These are phyloP conservation scores for Garrulus glandarius DNA, from an alignment of 2,797 vertebrate genomes.

Conservation along the genomic window DNA sequence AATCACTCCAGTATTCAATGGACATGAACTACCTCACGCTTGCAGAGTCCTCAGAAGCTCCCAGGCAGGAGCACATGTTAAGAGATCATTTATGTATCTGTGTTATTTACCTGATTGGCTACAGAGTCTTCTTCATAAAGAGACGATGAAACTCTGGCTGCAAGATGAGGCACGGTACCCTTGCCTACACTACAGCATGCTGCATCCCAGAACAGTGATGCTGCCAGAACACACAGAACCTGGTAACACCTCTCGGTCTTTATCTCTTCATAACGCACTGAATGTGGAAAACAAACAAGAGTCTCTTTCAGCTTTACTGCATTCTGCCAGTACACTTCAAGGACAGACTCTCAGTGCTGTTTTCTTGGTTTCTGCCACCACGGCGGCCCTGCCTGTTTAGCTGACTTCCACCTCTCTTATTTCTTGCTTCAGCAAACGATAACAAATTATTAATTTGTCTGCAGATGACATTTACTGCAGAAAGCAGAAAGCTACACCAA, in stretches of 20 bases:
- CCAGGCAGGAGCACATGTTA: not conserved
- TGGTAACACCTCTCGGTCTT: not conserved
- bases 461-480: slow-evolving; percentile 24
- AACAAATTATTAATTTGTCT: slow-evolving; percentile 56
- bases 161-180: fast-evolving
- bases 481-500: slow-evolving; percentile 18
- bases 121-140: not conserved
- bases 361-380: not conserved
- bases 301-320: not conserved
- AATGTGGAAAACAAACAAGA: not conserved
- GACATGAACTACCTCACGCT: not conserved
- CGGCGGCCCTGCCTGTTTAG: not conserved
- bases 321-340: not conserved
- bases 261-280: not conserved
- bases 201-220: not conserved
- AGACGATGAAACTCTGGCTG: not conserved
- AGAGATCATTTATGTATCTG: not conserved
- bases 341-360: not conserved
- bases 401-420: not conserved
- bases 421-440: slow-evolving; percentile 10
- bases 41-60: not conserved
- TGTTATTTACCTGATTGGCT: not conserved
- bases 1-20: not conserved
- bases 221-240: not conserved
- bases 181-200: fast-evolving